phyloP scores from a whole-genome alignment of 2,113 vertebrate species.

The Gulo gulo region DNA sequence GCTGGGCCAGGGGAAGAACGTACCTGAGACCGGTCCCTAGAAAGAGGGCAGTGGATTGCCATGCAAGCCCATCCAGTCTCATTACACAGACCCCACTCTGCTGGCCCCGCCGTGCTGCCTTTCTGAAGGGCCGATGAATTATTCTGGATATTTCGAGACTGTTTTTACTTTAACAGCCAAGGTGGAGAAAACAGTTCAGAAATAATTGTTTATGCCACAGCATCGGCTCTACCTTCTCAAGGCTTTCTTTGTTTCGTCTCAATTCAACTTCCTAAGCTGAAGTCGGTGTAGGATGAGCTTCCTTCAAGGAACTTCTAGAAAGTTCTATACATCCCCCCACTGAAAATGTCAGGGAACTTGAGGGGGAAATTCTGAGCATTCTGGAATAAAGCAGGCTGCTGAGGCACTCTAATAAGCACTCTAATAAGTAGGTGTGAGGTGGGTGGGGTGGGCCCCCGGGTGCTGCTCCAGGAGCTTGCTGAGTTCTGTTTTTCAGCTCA shows the following conservation, averaged over 20 bases:
- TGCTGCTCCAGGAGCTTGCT: accelerated
- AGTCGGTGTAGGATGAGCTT: not conserved
- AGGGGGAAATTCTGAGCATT: not conserved
- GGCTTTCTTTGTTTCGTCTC: not conserved
- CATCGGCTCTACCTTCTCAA: not conserved
- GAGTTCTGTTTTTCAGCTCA: not conserved
- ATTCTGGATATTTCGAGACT: not conserved
- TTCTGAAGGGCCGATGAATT: not conserved
- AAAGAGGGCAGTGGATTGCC: not conserved
- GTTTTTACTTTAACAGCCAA: not conserved
- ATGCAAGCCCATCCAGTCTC: not conserved
- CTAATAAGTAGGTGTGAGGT: not conserved
- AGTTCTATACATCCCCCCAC: not conserved
- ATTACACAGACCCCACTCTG: not conserved
- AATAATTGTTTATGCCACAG: not conserved
- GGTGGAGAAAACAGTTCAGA: not conserved
- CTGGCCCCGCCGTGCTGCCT: accelerated
- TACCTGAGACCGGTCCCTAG: not conserved
- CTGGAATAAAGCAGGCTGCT: not conserved
- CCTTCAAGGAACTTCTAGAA: not conserved
- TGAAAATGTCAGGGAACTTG: not conserved
- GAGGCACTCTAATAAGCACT: not conserved
- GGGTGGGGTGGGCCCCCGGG: not conserved
- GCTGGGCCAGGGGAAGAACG: not conserved
- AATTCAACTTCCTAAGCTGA: not conserved